Conservation (phyloP, 2,113 vertebrate genomes). For the Microcebus murinus region DNA sequence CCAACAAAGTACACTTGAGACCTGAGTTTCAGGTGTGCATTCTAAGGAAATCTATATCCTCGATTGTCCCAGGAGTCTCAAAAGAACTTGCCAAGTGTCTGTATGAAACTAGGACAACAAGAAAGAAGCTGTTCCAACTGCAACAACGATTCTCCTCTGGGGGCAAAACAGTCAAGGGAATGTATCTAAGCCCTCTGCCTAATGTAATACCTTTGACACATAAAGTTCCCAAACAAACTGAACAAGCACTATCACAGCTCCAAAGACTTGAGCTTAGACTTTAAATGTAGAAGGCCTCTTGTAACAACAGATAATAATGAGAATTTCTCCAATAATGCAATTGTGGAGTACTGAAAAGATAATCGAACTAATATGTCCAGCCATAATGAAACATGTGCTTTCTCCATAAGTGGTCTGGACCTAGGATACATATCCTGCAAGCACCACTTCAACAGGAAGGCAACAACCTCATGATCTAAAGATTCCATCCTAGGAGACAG, state of each 20-base stretch:
- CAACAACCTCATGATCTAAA: neutral
- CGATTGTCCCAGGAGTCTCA: neutral
- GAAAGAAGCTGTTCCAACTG: neutral
- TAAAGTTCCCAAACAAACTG: neutral
- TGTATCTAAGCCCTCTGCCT: neutral
- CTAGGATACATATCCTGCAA: neutral
- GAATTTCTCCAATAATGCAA: neutral
- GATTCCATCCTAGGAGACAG: neutral
- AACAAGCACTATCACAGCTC: neutral
- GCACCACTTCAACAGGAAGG: neutral
- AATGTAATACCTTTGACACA: neutral
- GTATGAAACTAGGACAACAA: neutral
- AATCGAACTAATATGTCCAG: neutral
- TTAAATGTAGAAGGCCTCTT: neutral
- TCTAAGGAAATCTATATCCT: conserved; percentile 6
- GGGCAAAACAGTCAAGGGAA: conserved; percentile 1
- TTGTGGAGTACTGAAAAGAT: neutral
- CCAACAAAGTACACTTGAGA: neutral
- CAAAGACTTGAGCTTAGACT: neutral
- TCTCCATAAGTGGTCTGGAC: neutral
- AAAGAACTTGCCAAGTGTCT: conserved; percentile 21
- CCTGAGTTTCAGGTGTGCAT: neutral
- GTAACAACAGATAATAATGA: neutral
- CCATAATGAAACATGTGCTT: conserved; percentile 14
- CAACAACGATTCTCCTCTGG: neutral